Conservation (phyloP, 2,113 vertebrate genomes). For the Cyphomyrus discorhynchus region DNA sequence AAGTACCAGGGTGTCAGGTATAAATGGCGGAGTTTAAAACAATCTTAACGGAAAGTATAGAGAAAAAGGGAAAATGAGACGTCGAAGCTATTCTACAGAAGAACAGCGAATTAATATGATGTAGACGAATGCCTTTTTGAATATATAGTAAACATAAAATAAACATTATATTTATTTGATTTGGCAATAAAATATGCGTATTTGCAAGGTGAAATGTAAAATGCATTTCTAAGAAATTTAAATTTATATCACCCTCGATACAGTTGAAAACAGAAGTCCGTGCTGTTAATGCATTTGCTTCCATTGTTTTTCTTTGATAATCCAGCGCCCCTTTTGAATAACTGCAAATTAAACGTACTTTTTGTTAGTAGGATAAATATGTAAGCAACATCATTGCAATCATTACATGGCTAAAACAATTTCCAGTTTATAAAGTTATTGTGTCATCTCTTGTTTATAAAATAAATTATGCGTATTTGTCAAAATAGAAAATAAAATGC, state of each 20-base stretch:
- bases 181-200: background rate
- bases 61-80: background rate
- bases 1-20: background rate
- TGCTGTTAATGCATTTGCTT: background rate
- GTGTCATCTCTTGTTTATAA: background rate
- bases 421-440: background rate
- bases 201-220: background rate
- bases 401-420: background rate
- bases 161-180: background rate
- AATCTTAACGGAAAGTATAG: background rate
- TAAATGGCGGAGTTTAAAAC: background rate
- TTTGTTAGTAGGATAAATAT: background rate
- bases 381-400: background rate
- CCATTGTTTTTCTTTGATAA: background rate
- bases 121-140: background rate
- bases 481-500: background rate
- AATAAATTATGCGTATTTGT: background rate
- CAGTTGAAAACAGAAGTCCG: background rate
- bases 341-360: background rate
- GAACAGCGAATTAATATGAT: background rate
- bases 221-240: background rate
- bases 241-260: background rate
- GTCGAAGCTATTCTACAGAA: background rate
- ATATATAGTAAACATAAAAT: background rate
- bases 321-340: background rate